Percentiles rank a stretch among this genome's conserved stretches.
Conservation (phyloP, 2,888 invertebrate species). For the Tinea pellionella region DNA sequence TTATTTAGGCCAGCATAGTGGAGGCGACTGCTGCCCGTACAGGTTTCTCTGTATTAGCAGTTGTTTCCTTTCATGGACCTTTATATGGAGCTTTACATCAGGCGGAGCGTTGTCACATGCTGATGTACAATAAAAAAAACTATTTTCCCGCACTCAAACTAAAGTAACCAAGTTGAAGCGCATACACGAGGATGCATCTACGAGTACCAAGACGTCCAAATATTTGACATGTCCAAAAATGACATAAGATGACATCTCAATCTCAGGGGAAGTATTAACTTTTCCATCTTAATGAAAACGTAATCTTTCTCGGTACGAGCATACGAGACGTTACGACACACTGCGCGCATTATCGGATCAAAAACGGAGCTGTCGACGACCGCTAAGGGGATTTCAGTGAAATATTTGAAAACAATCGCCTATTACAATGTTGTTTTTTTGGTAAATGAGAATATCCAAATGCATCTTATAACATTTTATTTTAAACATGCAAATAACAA, state of each 20-base stretch:
- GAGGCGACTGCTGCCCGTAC: too few species aligned
- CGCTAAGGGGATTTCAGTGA: background rate
- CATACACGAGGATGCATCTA: background rate
- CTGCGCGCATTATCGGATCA: conserved; percentile 2
- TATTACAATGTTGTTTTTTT: background rate
- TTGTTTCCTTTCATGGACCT: too few species aligned
- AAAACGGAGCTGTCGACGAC: conserved; percentile 1
- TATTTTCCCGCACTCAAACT: too few species aligned
- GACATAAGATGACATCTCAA: conserved; percentile 1
- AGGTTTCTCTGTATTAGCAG: too few species aligned
- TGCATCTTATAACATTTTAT: too few species aligned
- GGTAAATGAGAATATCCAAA: background rate
- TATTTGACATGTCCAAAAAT: background rate
- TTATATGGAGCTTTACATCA: too few species aligned
- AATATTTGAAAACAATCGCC: background rate
- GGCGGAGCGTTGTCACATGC: too few species aligned
- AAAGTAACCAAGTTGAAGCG: too few species aligned
- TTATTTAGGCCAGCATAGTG: too few species aligned
- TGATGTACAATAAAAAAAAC: too few species aligned
- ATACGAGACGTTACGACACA: background rate
- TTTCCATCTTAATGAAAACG: background rate
- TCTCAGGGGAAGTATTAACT: conserved; percentile 8
- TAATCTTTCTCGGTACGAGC: background rate
- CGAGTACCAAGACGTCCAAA: background rate
- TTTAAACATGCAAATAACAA: too few species aligned